Evolutionary conservation across 2,797 vertebrate species (phyloP).

Genomic region (Helostoma temminkii): DNA sequence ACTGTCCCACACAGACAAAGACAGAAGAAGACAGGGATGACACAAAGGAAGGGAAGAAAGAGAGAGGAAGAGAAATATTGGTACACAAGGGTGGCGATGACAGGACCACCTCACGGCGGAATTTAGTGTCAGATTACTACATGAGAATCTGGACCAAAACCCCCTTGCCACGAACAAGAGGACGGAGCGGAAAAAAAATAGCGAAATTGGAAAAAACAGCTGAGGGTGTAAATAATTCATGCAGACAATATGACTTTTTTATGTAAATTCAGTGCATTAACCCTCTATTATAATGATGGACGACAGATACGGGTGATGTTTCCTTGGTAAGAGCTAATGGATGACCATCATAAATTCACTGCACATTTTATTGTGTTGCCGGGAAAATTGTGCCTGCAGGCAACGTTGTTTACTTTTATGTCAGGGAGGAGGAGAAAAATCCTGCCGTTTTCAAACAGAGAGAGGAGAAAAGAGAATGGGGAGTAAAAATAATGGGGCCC

Average conservation of each 20-base stretch:
- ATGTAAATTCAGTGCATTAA: constrained; percentile 99
- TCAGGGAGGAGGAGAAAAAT: constrained; percentile 89
- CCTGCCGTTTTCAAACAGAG: constrained; percentile 93
- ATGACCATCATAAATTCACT: constrained; percentile 99
- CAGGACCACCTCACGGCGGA: constrained; percentile 89
- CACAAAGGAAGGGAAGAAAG: constrained; percentile 26
- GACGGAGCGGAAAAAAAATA: constrained; percentile 64
- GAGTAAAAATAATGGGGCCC: constrained; percentile 88
- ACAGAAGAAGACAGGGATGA: constrained; percentile 38
- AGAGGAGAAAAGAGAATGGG: constrained; percentile 78
- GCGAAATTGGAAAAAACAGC: constrained; percentile 93
- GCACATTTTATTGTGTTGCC: constrained; percentile 99
- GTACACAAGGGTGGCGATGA: constrained; percentile 61
- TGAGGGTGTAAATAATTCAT: constrained; percentile 99
- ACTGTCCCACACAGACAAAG: constrained; percentile 55
- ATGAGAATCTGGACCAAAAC: constrained; percentile 90
- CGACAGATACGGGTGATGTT: constrained; percentile 99
- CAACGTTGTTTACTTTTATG: constrained; percentile 99
- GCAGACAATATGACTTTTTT: constrained; percentile 99
- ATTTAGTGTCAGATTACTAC: constrained; percentile 97
- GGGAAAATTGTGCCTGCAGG: constrained; percentile 99
- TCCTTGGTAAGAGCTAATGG: constrained; percentile 99
- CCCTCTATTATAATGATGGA: constrained; percentile 99
- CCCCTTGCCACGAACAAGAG: constrained; percentile 80
- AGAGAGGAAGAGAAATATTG: constrained; percentile 56